Percentiles rank a stretch among this genome's conserved stretches.
Conservation (phyloP, 2,797 vertebrate genomes). For the Macrochelys suwanniensis region DNA sequence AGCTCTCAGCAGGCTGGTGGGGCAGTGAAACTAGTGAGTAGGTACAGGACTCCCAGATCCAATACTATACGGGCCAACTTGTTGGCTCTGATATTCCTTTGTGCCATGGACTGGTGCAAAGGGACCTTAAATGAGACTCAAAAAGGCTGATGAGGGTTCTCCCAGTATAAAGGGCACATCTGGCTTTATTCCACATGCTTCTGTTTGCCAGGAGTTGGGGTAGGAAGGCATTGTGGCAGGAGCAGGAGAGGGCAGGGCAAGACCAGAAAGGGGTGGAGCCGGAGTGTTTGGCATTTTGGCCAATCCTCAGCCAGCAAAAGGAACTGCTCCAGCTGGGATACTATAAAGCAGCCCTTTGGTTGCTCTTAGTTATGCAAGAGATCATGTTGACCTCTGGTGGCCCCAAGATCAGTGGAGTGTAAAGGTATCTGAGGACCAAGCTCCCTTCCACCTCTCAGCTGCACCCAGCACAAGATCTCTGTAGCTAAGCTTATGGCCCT, state of each 20-base stretch:
- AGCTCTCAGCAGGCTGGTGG: background rate
- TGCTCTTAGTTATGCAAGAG: background rate
- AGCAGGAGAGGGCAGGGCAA: background rate
- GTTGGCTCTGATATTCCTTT: background rate
- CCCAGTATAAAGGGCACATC: fast-evolving
- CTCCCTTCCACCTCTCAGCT: background rate
- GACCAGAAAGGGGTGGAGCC: fast-evolving
- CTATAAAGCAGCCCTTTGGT: background rate
- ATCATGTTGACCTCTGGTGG: background rate
- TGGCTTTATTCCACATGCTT: background rate
- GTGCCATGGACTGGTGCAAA: background rate
- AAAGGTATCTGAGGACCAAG: background rate
- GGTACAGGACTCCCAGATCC: background rate
- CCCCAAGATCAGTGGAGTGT: background rate
- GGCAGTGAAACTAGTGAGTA: background rate
- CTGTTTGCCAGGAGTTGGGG: background rate
- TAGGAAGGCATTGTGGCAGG: no score
- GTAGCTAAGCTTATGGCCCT: background rate
- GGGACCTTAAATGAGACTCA: background rate
- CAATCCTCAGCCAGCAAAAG: background rate
- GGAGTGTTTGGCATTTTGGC: background rate
- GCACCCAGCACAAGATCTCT: background rate
- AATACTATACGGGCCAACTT: background rate
- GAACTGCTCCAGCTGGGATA: background rate
- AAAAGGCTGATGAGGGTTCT: background rate